Evolutionary conservation across 2,113 vertebrate genomes (phyloP).

Genomic region (Campylorhamphus procurvoides): DNA sequence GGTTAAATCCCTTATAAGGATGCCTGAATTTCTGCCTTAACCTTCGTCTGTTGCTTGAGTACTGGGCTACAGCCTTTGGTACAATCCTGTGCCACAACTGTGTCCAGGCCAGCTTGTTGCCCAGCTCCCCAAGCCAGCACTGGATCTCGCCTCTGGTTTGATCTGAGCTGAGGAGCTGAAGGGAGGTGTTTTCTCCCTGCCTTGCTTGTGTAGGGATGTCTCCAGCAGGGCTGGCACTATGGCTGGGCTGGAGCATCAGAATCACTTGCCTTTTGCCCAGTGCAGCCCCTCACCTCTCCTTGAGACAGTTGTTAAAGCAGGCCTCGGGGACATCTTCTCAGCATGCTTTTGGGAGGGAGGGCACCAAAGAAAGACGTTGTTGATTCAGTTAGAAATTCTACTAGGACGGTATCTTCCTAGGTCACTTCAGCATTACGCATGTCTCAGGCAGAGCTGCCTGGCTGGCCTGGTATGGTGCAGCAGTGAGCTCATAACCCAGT

Average conservation of each 20-base stretch:
- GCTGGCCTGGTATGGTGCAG: neutral
- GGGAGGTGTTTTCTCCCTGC: neutral
- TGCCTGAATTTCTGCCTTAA: neutral
- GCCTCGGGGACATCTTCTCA: neutral
- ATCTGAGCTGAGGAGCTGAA: neutral
- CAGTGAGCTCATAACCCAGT: neutral
- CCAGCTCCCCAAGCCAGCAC: neutral
- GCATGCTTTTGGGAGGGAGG: neutral
- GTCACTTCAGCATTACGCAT: neutral
- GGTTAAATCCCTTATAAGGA: neutral
- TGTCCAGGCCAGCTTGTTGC: neutral
- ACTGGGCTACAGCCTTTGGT: neutral
- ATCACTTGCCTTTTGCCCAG: neutral
- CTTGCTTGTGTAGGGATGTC: accelerated
- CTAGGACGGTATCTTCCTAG: neutral
- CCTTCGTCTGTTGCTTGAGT: neutral
- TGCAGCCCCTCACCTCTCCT: neutral
- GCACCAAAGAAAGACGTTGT: neutral
- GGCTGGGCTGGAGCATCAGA: neutral
- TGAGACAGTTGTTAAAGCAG: neutral
- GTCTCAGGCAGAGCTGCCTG: conserved; percentile 17
- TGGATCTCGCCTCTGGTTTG: neutral
- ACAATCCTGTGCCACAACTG: neutral
- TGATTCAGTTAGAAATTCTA: neutral
- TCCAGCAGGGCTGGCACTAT: neutral